A percentile compares a stretch with the other conserved stretches of the same genome.
These are phyloP conservation scores for Butorides virescens DNA, from an alignment of 2,113 vertebrate genomes.

Conservation along the genomic window DNA sequence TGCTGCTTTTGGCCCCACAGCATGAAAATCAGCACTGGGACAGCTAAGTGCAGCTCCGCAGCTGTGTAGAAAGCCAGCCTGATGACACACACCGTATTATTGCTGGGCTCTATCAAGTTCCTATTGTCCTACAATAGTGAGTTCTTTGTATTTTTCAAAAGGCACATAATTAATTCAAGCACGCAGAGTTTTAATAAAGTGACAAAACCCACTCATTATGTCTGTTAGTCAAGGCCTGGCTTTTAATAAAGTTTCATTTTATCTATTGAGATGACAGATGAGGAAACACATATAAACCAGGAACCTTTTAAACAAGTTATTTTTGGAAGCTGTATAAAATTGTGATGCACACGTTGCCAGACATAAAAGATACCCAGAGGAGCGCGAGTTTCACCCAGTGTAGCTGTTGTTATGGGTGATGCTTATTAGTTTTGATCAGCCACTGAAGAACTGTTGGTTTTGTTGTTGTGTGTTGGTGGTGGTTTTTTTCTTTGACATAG, in stretches of 20 bases:
- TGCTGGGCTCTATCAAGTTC: not conserved
- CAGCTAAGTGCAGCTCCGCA: not conserved
- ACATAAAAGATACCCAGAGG: not conserved
- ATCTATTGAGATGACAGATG: slow-evolving; percentile 5
- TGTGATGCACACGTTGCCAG: not conserved
- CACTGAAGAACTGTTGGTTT: not conserved
- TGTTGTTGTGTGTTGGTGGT: not conserved
- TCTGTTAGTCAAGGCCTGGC: not conserved
- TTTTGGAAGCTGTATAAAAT: slow-evolving; percentile 13
- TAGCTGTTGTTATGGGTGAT: not conserved
- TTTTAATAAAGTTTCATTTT: slow-evolving; percentile 34
- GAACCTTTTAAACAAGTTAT: slow-evolving; percentile 21
- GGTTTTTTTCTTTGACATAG: not conserved
- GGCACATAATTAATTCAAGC: slow-evolving; percentile 19
- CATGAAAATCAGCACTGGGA: not conserved
- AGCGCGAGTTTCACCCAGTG: not conserved
- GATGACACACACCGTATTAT: not conserved
- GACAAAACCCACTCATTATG: slow-evolving; percentile 1
- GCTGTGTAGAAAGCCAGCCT: not conserved
- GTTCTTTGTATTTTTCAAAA: not conserved
- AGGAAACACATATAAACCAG: slow-evolving; percentile 47
- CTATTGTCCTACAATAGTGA: not conserved
- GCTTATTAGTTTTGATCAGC: not conserved
- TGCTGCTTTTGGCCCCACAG: not conserved
- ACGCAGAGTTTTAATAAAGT: not conserved